A percentile compares a stretch with the other conserved stretches of the same genome.
Conservation (phyloP, 1,140 invertebrate species). For the Drosophila orosa region DNA sequence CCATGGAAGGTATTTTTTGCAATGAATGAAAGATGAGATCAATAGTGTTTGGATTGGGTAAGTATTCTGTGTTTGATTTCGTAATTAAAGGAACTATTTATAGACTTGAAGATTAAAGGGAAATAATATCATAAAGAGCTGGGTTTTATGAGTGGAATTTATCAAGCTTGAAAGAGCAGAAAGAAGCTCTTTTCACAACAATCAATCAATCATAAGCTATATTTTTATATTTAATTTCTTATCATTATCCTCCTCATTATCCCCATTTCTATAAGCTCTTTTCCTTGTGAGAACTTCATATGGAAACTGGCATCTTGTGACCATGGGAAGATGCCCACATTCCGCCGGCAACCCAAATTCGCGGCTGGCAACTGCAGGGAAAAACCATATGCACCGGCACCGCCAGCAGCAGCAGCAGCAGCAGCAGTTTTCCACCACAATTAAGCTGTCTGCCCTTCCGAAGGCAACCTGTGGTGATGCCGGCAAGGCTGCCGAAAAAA, state of each 20-base stretch:
- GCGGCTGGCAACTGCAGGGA: conserved; percentile 1
- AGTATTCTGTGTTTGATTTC: conserved; percentile 1
- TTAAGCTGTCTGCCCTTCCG: conserved; percentile 56
- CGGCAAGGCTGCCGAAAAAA: conserved; percentile 61
- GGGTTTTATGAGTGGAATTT: not conserved
- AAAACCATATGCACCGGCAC: conserved; percentile 35
- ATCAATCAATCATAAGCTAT: too few species aligned
- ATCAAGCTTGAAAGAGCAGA: not conserved
- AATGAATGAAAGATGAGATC: conserved; percentile 6
- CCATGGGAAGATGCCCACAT: conserved; percentile 33
- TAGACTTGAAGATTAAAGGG: not conserved
- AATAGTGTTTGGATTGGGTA: not conserved
- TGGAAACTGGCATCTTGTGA: not conserved
- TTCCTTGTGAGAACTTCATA: not conserved
- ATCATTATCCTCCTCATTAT: not conserved
- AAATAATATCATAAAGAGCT: not conserved
- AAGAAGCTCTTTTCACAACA: not conserved
- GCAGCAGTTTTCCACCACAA: conserved; percentile 36
- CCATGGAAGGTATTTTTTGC: not conserved
- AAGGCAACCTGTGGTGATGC: conserved; percentile 47
- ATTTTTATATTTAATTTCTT: not conserved
- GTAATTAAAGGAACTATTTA: not conserved
- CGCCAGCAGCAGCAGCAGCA: conserved; percentile 20
- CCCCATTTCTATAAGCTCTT: not conserved
- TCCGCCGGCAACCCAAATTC: conserved; percentile 37